These are phyloP conservation scores for Synaphobranchus kaupii DNA, from an alignment of 2,797 vertebrate genomes.

Conservation along the genomic window DNA sequence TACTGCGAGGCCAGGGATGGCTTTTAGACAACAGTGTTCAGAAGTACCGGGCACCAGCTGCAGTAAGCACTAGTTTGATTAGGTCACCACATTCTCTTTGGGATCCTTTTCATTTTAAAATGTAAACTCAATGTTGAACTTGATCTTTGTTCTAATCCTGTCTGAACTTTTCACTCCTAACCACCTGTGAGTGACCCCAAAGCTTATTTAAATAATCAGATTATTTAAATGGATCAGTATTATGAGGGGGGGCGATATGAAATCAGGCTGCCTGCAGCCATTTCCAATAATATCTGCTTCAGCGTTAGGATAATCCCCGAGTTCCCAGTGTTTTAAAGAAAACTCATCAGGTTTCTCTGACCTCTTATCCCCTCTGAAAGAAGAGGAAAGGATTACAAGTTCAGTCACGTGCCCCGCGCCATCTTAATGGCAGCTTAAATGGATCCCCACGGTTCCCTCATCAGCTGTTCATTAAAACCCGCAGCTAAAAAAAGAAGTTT, in stretches of 20 bases:
- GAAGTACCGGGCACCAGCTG: background rate
- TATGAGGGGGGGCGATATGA: background rate
- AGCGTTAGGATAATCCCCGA: background rate
- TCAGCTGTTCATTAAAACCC: slow-evolving; percentile 6
- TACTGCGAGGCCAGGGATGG: background rate
- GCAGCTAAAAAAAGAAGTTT: background rate
- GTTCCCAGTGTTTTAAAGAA: background rate
- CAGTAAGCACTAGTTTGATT: background rate
- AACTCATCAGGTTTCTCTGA: background rate
- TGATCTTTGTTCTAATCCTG: background rate
- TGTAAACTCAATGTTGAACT: background rate
- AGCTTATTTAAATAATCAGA: background rate
- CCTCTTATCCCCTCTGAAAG: background rate
- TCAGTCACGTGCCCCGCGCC: background rate
- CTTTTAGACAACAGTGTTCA: too few species aligned
- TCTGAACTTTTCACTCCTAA: background rate
- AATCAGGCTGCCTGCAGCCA: background rate
- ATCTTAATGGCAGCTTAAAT: slow-evolving; percentile 2
- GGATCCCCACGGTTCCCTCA: background rate
- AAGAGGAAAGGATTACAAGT: background rate
- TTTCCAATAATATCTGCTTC: background rate
- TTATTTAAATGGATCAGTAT: background rate
- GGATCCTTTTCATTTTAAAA: background rate
- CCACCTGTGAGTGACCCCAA: background rate
- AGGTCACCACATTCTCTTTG: background rate